These are phyloP conservation scores for Folsomia manolachei DNA, from an alignment of 2,888 invertebrate species.

Conservation along the genomic window DNA sequence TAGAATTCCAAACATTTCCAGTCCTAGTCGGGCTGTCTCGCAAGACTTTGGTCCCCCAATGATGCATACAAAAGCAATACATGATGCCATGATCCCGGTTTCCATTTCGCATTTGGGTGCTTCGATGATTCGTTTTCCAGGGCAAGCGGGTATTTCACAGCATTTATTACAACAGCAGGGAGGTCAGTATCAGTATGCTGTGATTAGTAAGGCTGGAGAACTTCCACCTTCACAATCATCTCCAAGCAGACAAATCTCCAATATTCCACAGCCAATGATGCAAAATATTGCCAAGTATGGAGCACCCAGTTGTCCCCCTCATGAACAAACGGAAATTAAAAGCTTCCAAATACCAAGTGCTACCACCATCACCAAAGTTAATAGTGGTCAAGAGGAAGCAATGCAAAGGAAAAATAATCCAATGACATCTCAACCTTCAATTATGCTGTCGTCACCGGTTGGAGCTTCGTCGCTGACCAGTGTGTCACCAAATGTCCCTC, in stretches of 20 bases:
- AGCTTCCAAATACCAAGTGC: constrained; percentile 49
- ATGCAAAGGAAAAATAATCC: constrained; percentile 32
- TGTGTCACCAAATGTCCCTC: constrained; percentile 39
- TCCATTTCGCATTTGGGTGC: not conserved
- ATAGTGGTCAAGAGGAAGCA: constrained; percentile 39
- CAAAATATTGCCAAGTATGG: constrained; percentile 18
- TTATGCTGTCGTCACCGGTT: constrained; percentile 52
- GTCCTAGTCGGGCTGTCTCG: not conserved
- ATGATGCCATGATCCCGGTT: not conserved
- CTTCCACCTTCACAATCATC: constrained; percentile 16
- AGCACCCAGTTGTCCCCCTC: constrained; percentile 1
- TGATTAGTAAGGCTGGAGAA: constrained; percentile 17
- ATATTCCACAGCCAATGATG: constrained; percentile 22
- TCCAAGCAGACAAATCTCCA: not conserved
- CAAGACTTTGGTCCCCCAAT: not conserved
- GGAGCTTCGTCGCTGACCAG: constrained; percentile 21
- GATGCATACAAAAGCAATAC: not conserved
- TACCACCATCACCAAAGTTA: constrained; percentile 50
- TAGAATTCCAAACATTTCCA: constrained; percentile 34
- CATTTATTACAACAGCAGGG: not conserved
- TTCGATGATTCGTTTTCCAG: not conserved
- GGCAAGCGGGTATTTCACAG: not conserved
- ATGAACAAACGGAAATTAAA: constrained; percentile 33
- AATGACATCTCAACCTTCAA: constrained; percentile 46
- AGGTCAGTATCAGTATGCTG: constrained; percentile 7